Evolutionary conservation across 2,888 invertebrate genomes (phyloP).

Genomic region (Chrysomela aeneicollis): DNA sequence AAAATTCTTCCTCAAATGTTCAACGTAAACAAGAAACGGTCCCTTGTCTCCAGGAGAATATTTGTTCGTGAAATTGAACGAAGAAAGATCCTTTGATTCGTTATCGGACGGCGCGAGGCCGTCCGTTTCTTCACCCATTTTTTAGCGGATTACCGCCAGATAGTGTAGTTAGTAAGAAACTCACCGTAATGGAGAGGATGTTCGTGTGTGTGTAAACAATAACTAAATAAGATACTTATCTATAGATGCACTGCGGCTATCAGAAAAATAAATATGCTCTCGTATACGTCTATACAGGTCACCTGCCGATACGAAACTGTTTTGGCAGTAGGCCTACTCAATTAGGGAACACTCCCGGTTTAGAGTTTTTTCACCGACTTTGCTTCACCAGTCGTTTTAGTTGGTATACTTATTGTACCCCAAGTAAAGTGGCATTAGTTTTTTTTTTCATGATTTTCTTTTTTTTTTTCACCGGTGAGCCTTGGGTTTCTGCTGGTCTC

Average conservation of each 20-base stretch:
- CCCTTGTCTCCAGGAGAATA: constrained; percentile 2
- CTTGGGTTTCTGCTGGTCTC: too few species aligned
- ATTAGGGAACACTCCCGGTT: too few species aligned
- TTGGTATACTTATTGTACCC: too few species aligned
- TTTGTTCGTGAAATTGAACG: constrained; percentile 12
- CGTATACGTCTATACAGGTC: not conserved
- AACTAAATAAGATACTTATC: not conserved
- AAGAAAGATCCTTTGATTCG: constrained; percentile 5
- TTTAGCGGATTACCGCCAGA: not conserved
- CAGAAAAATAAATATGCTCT: too few species aligned
- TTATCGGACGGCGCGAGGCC: too few species aligned
- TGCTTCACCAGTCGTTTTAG: too few species aligned
- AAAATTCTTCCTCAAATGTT: constrained; percentile 3
- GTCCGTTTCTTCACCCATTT: constrained; percentile 4
- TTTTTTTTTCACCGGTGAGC: too few species aligned
- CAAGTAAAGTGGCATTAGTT: too few species aligned
- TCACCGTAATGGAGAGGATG: not conserved
- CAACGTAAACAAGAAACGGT: constrained; percentile 5
- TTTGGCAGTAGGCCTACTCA: too few species aligned
- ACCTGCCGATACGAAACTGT: constrained; percentile 6
- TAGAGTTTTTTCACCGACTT: too few species aligned
- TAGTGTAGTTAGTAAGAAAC: too few species aligned
- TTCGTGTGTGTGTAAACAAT: not conserved
- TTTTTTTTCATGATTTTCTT: too few species aligned
- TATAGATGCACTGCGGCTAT: not conserved